These are phyloP conservation scores for Origma solitaria DNA, from an alignment of 2,113 vertebrate species.

Conservation along the genomic window DNA sequence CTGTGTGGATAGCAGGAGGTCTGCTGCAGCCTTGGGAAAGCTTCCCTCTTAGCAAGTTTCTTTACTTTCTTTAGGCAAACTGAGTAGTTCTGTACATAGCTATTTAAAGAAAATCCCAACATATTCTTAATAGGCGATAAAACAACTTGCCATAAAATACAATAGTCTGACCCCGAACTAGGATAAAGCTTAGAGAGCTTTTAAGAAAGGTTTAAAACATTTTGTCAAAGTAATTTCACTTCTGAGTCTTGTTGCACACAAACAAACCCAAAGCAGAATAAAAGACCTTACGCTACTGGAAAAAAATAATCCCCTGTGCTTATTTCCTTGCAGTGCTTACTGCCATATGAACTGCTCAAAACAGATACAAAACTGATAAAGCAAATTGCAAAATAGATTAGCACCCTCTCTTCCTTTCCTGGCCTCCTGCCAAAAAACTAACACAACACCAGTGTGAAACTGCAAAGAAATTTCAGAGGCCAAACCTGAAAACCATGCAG, in stretches of 20 bases:
- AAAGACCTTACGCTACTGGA: not conserved
- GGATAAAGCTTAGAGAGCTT: not conserved
- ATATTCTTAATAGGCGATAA: not conserved
- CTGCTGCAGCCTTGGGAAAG: not conserved
- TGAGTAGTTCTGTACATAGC: not conserved
- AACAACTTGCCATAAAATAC: not conserved
- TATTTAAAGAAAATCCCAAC: not conserved
- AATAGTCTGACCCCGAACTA: not conserved
- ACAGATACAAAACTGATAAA: not conserved
- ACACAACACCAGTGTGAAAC: not conserved
- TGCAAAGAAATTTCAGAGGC: not conserved
- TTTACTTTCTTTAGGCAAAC: not conserved
- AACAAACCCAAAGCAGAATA: not conserved
- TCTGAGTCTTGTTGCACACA: not conserved
- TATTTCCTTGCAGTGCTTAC: not conserved
- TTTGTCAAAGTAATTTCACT: not conserved
- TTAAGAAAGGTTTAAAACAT: not conserved
- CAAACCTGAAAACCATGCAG: not conserved
- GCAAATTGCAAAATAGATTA: not conserved
- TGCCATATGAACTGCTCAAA: not conserved
- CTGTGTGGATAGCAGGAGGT: constrained; percentile 21
- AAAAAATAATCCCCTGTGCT: not conserved
- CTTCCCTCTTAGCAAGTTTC: not conserved
- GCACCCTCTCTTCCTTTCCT: not conserved
- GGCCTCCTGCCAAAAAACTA: not conserved